These are phyloP conservation scores for Hemicordylus capensis DNA, from an alignment of 2,113 vertebrate species.

Conservation along the genomic window DNA sequence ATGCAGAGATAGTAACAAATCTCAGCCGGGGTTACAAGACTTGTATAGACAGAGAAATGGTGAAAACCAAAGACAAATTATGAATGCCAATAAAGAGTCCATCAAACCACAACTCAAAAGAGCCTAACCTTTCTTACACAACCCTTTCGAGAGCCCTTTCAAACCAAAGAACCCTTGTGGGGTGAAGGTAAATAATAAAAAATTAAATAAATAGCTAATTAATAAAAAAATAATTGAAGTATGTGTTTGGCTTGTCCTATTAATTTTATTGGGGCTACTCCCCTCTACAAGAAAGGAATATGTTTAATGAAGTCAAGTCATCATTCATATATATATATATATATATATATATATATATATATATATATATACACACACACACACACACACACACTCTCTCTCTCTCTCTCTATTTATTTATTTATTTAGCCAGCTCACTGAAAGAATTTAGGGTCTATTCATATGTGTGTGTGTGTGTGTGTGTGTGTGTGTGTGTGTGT, in stretches of 20 bases:
- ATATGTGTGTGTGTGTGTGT: too few species aligned
- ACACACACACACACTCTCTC: too few species aligned
- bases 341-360: too few species aligned
- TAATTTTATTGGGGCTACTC: too few species aligned
- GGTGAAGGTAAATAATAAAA: background rate
- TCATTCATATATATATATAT: background rate
- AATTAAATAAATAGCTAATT: too few species aligned
- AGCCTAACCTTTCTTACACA: slow-evolving; percentile 59
- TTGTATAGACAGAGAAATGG: slow-evolving; percentile 43
- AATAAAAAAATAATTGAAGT: background rate
- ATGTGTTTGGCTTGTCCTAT: background rate
- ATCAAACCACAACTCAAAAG: slow-evolving; percentile 73
- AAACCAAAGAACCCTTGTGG: slow-evolving; percentile 4
- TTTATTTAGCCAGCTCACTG: too few species aligned
- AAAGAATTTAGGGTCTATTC: background rate
- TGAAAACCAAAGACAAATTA: slow-evolving; percentile 55
- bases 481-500: too few species aligned
- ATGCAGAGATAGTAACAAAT: slow-evolving; percentile 66
- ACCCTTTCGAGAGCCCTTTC: too few species aligned
- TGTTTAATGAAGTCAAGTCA: too few species aligned
- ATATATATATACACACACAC: too few species aligned
- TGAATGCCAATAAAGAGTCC: slow-evolving; percentile 59
- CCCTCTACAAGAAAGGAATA: too few species aligned
- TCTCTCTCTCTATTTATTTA: too few species aligned
- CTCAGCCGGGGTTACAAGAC: slow-evolving; percentile 71